Evolutionary conservation across 23 tunicate genomes (phyloP).

Genomic region (Oikopleura albicans): DNA sequence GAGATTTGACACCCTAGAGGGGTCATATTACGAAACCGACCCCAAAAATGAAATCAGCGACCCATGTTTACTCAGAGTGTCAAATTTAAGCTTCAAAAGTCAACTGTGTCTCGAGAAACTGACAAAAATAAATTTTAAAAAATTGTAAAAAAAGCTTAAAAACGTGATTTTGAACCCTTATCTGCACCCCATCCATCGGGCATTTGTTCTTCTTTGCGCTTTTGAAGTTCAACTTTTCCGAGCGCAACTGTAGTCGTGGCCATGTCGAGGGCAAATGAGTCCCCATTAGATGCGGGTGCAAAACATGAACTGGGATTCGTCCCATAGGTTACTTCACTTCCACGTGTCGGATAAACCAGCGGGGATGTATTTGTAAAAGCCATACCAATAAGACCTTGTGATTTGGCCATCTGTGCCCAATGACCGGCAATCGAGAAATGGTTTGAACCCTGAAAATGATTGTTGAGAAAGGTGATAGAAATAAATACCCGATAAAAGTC

Average conservation of each 20-base stretch:
- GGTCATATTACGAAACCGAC: too few species aligned
- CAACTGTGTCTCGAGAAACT: too few species aligned
- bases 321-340: slow-evolving; percentile 36
- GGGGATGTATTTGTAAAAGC: slow-evolving; percentile 89
- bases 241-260: slow-evolving; percentile 86
- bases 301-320: slow-evolving; percentile 65
- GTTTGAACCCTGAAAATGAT: slow-evolving; percentile 34
- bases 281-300: slow-evolving; percentile 38
- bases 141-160: too few species aligned
- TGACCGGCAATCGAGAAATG: slow-evolving; percentile 91
- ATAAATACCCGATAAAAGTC: too few species aligned
- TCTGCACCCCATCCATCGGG: slow-evolving; percentile 6
- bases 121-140: too few species aligned
- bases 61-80: too few species aligned
- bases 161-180: too few species aligned
- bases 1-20: too few species aligned
- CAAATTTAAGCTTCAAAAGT: too few species aligned
- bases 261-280: slow-evolving; percentile 66
- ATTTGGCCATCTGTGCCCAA: slow-evolving; percentile 46
- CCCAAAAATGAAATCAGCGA: too few species aligned
- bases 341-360: slow-evolving; percentile 41
- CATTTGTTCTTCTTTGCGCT: slow-evolving; percentile 33
- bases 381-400: slow-evolving; percentile 32
- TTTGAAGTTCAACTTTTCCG: slow-evolving; percentile 73
- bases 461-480: too few species aligned